Base-by-base conservation (phyloP, 2,113 vertebrate genomes). In the Psophia crepitans region DNA sequence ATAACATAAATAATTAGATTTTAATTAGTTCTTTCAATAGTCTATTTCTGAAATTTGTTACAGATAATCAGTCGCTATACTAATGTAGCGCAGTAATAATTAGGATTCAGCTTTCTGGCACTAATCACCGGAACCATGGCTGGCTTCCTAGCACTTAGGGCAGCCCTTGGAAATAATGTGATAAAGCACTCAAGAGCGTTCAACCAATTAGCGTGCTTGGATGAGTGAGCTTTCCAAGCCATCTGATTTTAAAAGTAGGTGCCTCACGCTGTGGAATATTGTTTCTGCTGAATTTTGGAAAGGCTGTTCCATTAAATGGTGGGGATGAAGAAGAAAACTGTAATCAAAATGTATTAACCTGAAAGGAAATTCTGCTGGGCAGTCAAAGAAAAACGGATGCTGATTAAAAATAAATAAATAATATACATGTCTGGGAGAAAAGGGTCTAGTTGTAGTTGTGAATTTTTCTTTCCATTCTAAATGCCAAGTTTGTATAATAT, bases 1-100 rank as follows among this genome's bases (percentile, higher is more conserved):
- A 86, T 79, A 95, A 90, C 81, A 90, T 22, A 92, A 96, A 95
- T 89, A 84, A 89, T 96, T 79, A 66, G 53, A 93, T 84, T 96
- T 96, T 92, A 97, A 96, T 96, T 94, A 87, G 65, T 96, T 96
- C 86, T 90, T 97, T 95, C 77, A 94, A 77, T 64, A 95, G 75
- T 81, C 35, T 84, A 41, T 91, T 97, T 96, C 77, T 96, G 91
- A 89, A 93, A 68, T 92, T 97, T 95, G 93, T 54, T 70, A 44
- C 74, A 96, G 92, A 96, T 95, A 90, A 84, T 93, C 84, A 65
- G 44, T 89, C 24, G 17, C 61, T 60, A 64, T 48, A 84, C 71
- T 85, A 51, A 43, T 41, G 69, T 69, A 96, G 71, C 44, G 73
- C 58, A 84, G 82, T 35, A 94, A 88, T 84, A 93, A 96, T 96